Evolutionary conservation across 1,140 invertebrate genomes (phyloP), one percentile per base, ranked within the genome.

Genomic region (Theocolax elegans): DNA sequence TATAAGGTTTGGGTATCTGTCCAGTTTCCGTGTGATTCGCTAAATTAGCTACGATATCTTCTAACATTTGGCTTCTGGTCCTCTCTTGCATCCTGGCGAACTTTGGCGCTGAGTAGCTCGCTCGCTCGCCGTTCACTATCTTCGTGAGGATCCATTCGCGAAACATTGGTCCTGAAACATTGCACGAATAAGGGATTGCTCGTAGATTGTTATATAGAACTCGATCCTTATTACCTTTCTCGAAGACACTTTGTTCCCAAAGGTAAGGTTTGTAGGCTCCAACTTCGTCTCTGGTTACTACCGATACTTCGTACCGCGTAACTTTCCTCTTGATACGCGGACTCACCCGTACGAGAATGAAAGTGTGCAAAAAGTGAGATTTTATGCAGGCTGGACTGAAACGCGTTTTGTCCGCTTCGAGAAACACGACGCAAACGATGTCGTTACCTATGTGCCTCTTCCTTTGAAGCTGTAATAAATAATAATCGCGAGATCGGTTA

Each of bases 401-500:
- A 7, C 90, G 89, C 0, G 95, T 97, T 77, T 96, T 95, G 79
- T 97, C 95, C 3, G 94, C 94, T 86, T 96, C 94, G 44, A 97
- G 86, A 80, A 96, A 97, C 78, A 99, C 94, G 60, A 99, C 92
- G 69, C 97, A 97, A 29, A 99, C 97, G 65, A 99, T 99, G 80
- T 99, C 97, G 85, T 99, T 99, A 65, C 95, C 96, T 70, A 98
- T 97, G 85, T 98, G 96, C 51, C 96, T 88, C 84, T 98, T 98
- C 73, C 96, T 88, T 83, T 98, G 95, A 76, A 98, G 82, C 87
- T 98, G 94, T 19, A 62, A n/a, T n/a, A n/a, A n/a, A n/a, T n/a
- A n/a, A n/a, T n/a, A n/a, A 29, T 42, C 46, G n/a, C n/a, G n/a
- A n/a, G n/a, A n/a, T n/a, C n/a, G n/a, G n/a, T n/a, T n/a, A 35